phyloP scores from a whole-genome alignment of 2,888 invertebrate genomes.

The Uloborus plumipes region DNA sequence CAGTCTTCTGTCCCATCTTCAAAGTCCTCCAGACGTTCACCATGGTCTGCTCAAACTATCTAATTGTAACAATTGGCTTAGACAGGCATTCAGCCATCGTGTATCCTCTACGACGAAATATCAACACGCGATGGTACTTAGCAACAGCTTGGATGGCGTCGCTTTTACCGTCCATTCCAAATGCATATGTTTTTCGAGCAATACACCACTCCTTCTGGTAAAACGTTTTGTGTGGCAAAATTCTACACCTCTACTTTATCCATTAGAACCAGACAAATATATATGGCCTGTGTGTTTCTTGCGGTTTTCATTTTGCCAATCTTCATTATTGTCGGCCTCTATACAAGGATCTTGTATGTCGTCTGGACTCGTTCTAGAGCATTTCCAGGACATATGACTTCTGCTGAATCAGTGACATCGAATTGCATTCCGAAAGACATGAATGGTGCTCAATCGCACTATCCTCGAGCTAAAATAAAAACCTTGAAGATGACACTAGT shows the following conservation, averaged over 20 bases:
- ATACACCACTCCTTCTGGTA: constrained; percentile 26
- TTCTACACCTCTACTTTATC: constrained; percentile 44
- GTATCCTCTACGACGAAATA: constrained; percentile 68
- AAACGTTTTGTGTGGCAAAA: constrained; percentile 54
- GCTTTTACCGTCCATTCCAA: constrained; percentile 50
- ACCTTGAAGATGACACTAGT: constrained; percentile 72
- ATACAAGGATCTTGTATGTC: constrained; percentile 36
- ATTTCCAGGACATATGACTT: constrained; percentile 13
- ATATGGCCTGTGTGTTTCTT: constrained; percentile 55
- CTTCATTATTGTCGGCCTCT: constrained; percentile 35
- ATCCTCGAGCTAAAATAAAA: constrained; percentile 71
- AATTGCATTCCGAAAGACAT: constrained; percentile 1
- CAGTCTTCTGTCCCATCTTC: constrained; percentile 70
- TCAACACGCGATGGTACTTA: constrained; percentile 14
- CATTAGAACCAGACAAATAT: constrained; percentile 22
- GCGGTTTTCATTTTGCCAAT: constrained; percentile 59
- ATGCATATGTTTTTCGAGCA: constrained; percentile 49
- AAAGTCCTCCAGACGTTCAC: constrained; percentile 71
- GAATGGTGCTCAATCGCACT: neutral
- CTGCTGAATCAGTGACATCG: constrained; percentile 19
- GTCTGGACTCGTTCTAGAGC: constrained; percentile 38
- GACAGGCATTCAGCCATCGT: constrained; percentile 71
- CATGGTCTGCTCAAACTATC: constrained; percentile 71
- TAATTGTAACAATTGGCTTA: constrained; percentile 71
- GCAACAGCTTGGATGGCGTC: constrained; percentile 46